Conservation (phyloP, 64 coral and sea anemone genomes). For the Actinia tenebrosa region DNA sequence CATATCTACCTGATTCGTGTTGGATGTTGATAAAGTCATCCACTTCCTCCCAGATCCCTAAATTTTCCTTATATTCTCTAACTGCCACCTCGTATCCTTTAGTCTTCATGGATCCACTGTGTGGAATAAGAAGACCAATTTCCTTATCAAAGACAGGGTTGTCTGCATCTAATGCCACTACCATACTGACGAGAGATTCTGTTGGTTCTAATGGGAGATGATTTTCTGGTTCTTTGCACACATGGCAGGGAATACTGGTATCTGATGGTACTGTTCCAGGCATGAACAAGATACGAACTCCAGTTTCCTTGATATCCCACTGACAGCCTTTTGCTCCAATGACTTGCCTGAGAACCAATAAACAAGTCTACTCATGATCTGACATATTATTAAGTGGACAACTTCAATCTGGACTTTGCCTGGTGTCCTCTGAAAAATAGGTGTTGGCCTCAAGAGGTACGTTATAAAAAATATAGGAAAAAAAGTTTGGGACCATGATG, state of each 20-base stretch:
- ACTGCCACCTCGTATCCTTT: conserved; percentile 2
- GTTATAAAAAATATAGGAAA: too few relatives aligned
- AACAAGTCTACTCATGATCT: too few relatives aligned
- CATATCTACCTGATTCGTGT: neutral
- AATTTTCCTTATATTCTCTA: neutral
- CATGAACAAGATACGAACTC: neutral
- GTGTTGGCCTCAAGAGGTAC: too few relatives aligned
- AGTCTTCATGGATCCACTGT: neutral
- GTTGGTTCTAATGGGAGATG: neutral
- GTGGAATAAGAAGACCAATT: neutral
- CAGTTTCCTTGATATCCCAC: conserved; percentile 3
- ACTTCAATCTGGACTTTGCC: too few relatives aligned
- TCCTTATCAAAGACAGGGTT: neutral
- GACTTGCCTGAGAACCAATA: neutral
- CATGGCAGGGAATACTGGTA: neutral
- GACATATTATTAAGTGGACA: too few relatives aligned
- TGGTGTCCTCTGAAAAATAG: too few relatives aligned
- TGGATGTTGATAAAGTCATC: conserved; percentile 1
- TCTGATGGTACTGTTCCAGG: neutral
- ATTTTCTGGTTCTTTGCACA: neutral
- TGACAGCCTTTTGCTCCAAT: neutral
- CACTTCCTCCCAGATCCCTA: neutral
- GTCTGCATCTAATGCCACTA: neutral
- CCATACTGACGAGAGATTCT: conserved; percentile 12
- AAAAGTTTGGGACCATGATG: too few relatives aligned